These are phyloP conservation scores for Tenodera sinensis DNA, from an alignment of 2,888 invertebrate genomes.

Conservation along the genomic window DNA sequence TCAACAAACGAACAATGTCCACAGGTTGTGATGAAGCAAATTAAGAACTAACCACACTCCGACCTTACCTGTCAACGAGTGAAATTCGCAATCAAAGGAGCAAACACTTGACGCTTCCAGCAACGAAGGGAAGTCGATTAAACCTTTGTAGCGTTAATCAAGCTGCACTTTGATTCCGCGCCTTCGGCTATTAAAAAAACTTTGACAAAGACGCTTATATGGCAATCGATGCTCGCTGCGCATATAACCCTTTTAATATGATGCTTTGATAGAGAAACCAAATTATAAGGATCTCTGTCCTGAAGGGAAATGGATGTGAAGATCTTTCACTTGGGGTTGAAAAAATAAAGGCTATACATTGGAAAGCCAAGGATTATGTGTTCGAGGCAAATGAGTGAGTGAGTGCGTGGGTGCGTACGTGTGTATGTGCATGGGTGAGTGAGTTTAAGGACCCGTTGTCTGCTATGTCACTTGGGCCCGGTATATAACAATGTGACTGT, in stretches of 20 bases:
- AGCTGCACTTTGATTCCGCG: not conserved
- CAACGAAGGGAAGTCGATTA: not conserved
- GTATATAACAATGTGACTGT: too few relatives aligned
- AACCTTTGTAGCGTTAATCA: not conserved
- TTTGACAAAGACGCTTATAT: not conserved
- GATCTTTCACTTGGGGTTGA: not conserved
- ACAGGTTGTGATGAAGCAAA: too few relatives aligned
- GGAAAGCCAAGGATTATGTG: not conserved
- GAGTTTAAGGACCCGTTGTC: too few relatives aligned
- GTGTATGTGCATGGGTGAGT: too few relatives aligned
- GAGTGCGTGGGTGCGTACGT: too few relatives aligned
- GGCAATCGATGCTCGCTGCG: not conserved
- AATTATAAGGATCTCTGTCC: not conserved
- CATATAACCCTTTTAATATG: not conserved
- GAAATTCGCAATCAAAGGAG: too few relatives aligned
- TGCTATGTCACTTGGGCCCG: too few relatives aligned
- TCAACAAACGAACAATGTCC: too few relatives aligned
- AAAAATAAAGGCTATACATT: not conserved
- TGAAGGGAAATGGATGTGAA: not conserved
- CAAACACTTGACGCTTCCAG: not conserved
- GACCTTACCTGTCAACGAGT: too few relatives aligned
- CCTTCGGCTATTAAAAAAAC: not conserved
- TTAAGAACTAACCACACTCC: too few relatives aligned
- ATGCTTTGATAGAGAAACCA: not conserved
- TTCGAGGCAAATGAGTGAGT: not conserved